These are phyloP conservation scores for Pseudomyrmex sp. DNA, from an alignment of 1,140 invertebrate genomes.

Conservation along the genomic window DNA sequence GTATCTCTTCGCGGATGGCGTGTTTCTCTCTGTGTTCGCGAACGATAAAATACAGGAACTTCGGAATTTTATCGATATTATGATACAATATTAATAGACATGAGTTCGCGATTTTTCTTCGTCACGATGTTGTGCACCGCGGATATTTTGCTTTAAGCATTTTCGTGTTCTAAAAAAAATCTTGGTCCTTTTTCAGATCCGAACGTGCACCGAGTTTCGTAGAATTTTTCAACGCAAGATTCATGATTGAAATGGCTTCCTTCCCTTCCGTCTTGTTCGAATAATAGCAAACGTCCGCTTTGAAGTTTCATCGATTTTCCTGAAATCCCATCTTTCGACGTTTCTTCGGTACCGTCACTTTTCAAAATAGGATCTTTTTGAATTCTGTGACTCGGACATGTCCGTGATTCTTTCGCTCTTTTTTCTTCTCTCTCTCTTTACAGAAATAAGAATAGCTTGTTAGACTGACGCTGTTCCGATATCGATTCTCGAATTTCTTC, in stretches of 20 bases:
- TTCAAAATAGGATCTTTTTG: slow-evolving; percentile 30
- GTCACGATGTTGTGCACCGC: too few species aligned
- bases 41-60: not conserved
- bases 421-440: not conserved
- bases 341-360: slow-evolving; percentile 27
- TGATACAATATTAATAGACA: not conserved
- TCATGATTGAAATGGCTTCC: slow-evolving; percentile 11
- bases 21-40: not conserved
- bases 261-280: slow-evolving; percentile 3
- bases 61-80: not conserved
- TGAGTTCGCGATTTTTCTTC: not conserved
- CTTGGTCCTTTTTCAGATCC: not conserved
- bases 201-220: not conserved
- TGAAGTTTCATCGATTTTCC: slow-evolving; percentile 56
- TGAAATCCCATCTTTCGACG: slow-evolving; percentile 31
- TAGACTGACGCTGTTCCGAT: not conserved
- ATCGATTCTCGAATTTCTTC: not conserved
- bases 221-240: not conserved
- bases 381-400: not conserved
- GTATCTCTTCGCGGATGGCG: not conserved
- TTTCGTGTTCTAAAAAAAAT: too few species aligned
- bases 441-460: not conserved
- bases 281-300: slow-evolving; percentile 9
- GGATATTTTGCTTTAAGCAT: too few species aligned
- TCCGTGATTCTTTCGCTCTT: not conserved